These are phyloP conservation scores for Myopa testacea DNA, from an alignment of 2,888 invertebrate species.

Conservation along the genomic window DNA sequence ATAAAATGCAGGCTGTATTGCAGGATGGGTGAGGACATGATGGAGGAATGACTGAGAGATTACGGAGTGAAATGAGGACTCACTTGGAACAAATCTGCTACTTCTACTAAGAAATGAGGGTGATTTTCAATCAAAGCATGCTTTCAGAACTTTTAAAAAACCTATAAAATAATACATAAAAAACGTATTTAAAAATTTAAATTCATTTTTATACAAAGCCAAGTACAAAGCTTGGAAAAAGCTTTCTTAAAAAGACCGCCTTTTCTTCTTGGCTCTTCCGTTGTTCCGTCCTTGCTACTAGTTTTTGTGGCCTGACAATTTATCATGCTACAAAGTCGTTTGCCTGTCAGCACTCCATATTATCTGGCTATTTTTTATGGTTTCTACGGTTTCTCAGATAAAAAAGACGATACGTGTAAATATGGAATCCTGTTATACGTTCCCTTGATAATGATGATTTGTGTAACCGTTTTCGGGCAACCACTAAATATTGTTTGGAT, in stretches of 20 bases:
- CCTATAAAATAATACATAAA: slow-evolving; percentile 19
- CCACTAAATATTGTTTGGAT: slow-evolving; percentile 41
- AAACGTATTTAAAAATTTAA: slow-evolving; percentile 47
- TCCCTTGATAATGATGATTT: neutral
- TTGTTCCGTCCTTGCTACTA: too few species aligned
- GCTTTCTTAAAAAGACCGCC: neutral
- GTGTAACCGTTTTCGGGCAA: neutral
- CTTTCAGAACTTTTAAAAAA: slow-evolving; percentile 28
- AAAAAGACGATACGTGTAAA: neutral
- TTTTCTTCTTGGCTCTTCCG: too few species aligned
- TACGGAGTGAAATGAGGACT: neutral
- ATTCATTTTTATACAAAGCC: slow-evolving; percentile 54
- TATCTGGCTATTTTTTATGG: slow-evolving; percentile 28
- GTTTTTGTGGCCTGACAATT: neutral
- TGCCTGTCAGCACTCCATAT: slow-evolving; percentile 13
- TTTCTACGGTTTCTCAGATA: slow-evolving; percentile 21
- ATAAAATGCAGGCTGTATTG: slow-evolving; percentile 6
- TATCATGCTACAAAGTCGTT: slow-evolving; percentile 21
- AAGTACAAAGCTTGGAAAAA: neutral
- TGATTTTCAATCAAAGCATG: slow-evolving; percentile 41
- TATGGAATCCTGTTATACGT: neutral
- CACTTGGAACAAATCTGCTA: neutral
- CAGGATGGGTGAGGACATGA: slow-evolving; percentile 29
- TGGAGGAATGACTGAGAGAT: neutral
- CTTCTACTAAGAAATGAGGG: slow-evolving; percentile 24